These are phyloP conservation scores for Ciona savignyi DNA, from an alignment of 23 tunicate species.

Conservation along the genomic window DNA sequence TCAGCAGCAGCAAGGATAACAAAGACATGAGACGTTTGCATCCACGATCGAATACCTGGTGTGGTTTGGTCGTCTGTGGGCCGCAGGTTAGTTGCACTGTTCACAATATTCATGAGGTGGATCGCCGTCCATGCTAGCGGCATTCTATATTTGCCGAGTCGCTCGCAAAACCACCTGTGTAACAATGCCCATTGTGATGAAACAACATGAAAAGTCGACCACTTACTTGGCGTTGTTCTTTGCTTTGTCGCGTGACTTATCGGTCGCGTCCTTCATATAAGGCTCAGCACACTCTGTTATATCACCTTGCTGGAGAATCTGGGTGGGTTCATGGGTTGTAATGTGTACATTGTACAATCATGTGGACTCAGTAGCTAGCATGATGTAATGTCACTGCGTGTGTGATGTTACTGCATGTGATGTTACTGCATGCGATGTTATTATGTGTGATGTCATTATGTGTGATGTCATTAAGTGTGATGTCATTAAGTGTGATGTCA, in stretches of 20 bases:
- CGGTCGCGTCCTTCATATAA: slow-evolving; percentile 78
- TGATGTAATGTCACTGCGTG: too few relatives aligned
- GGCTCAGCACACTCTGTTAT: slow-evolving; percentile 70
- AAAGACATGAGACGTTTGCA: not conserved
- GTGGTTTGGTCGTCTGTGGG: slow-evolving; percentile 51
- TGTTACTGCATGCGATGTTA: too few relatives aligned
- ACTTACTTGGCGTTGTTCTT: slow-evolving; percentile 72
- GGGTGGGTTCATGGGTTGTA: not conserved
- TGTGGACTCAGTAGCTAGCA: not conserved
- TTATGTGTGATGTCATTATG: too few relatives aligned
- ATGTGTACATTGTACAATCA: not conserved
- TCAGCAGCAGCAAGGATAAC: too few relatives aligned
- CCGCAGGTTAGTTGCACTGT: slow-evolving; percentile 65
- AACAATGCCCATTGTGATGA: too few relatives aligned
- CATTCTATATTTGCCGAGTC: slow-evolving; percentile 79
- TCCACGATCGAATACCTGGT: too few relatives aligned
- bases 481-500: too few relatives aligned
- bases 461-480: too few relatives aligned
- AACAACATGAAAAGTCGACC: too few relatives aligned
- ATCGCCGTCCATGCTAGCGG: slow-evolving; percentile 98
- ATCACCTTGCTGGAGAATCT: slow-evolving; percentile 90
- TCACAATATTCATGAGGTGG: slow-evolving; percentile 76
- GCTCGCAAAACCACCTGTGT: slow-evolving; percentile 75
- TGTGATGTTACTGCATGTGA: too few relatives aligned
- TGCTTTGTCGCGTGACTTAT: slow-evolving; percentile 68